Base-by-base conservation (phyloP, 2,888 invertebrate genomes). In the Odontothrips loti region DNA sequence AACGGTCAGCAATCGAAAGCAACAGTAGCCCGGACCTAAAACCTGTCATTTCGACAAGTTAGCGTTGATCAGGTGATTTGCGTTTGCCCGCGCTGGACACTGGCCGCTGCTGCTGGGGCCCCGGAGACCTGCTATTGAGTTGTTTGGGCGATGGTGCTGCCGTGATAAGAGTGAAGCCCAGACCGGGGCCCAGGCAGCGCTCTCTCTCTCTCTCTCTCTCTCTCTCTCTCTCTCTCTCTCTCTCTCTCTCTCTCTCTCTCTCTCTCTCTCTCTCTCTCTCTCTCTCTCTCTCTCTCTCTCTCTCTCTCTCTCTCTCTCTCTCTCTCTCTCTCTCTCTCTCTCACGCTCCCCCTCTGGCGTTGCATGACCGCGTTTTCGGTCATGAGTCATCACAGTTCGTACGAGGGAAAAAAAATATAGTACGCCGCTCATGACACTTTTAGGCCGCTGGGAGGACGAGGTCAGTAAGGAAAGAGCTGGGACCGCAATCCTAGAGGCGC, bases 121-220 rank as follows among this genome's bases (percentile, higher is more conserved):
- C 23, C 68, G 9, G 9, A 9, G 63, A 17, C 23, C 68, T 23
- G 68, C 27, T 27, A 75, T 75, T 75, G 68, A 75, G 68, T 75
- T 75, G 68, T 75, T 75, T 75, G 27, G 68, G 68, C 68, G 68
- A 75, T 75, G 27, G 68, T 10, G 68, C 23, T 27, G 68, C n/a
- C 6, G 20, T 17, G 58, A 75, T 75, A 75, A 75, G 23, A 9
- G 68, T 1, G 63, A 17, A 15, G 63, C 63, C 48, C 48, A n/a
- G n/a, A n/a, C n/a, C 12, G 9, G 48, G 9, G 48, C 48, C 48
- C 48, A n/a, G n/a, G n/a, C n/a, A n/a, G n/a, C n/a, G n/a, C n/a
- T n/a, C n/a, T n/a, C n/a, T n/a, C n/a, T n/a, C n/a, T n/a, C n/a
- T n/a, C n/a, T n/a, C n/a, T n/a, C n/a, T n/a, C n/a, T n/a, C n/a